phyloP scores from a whole-genome alignment of 2,113 vertebrate species.

The Archilochus colubris region DNA sequence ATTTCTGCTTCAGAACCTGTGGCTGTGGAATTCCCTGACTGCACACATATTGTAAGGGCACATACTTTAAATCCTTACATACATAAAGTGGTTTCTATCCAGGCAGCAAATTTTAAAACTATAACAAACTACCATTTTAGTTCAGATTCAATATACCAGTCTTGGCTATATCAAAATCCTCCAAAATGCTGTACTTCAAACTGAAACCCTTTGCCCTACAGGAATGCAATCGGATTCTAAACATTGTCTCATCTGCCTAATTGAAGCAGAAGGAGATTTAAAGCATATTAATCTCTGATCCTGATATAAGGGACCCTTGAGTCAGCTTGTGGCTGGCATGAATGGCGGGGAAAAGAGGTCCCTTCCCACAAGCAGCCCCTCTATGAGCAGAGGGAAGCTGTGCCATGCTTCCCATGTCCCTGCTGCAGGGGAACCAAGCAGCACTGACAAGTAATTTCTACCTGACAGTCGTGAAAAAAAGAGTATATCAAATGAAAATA shows the following conservation, averaged over 20 bases:
- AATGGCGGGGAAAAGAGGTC: neutral
- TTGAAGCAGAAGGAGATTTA: slow-evolving; percentile 37
- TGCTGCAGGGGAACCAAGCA: accelerated
- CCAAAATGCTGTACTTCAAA: neutral
- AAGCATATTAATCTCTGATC: neutral
- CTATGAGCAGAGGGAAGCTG: neutral
- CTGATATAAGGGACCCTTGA: neutral
- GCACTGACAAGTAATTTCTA: neutral
- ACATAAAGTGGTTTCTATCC: slow-evolving; percentile 50
- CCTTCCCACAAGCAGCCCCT: neutral
- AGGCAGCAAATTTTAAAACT: slow-evolving; percentile 52
- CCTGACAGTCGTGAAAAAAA: neutral
- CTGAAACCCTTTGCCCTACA: neutral
- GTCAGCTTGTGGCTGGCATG: neutral
- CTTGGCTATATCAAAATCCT: slow-evolving; percentile 45
- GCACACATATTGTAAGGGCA: slow-evolving; percentile 32
- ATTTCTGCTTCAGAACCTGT: slow-evolving; percentile 72
- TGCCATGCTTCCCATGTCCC: neutral
- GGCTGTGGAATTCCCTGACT: slow-evolving; percentile 65
- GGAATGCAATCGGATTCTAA: neutral
- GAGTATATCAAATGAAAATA: neutral
- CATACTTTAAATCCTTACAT: slow-evolving; percentile 40
- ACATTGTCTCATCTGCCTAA: neutral
- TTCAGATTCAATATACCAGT: slow-evolving; percentile 28
- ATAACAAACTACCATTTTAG: slow-evolving; percentile 29